phyloP scores from a whole-genome alignment of 2,113 vertebrate genomes.

The Channa argus region DNA sequence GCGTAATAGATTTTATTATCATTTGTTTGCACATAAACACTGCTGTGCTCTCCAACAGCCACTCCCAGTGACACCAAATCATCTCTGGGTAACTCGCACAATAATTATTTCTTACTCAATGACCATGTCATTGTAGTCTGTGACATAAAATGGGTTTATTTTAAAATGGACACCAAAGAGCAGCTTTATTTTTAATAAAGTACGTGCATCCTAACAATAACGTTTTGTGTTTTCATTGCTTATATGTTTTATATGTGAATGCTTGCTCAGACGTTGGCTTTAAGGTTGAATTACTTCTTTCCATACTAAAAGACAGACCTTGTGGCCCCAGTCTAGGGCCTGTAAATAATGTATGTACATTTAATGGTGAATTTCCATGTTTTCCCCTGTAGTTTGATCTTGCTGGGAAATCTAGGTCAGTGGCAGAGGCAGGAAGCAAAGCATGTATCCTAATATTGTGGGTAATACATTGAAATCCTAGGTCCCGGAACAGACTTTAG shows the following conservation, averaged over 20 bases:
- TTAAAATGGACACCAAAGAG: neutral
- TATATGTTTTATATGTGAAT: constrained; percentile 16
- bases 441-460: constrained; percentile 43
- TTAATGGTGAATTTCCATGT: constrained; percentile 39
- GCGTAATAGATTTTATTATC: constrained; percentile 62
- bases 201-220: neutral
- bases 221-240: neutral
- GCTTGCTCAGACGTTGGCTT: constrained; percentile 42
- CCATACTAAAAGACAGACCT: constrained; percentile 25
- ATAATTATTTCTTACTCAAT: neutral
- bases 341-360: constrained; percentile 71
- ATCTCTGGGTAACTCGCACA: neutral
- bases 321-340: constrained; percentile 26
- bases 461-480: constrained; percentile 47
- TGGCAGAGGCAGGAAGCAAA: constrained; percentile 34
- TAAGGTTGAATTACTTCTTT: constrained; percentile 12
- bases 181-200: neutral
- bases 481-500: neutral
- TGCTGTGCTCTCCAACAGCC: constrained; percentile 50
- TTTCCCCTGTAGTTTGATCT: constrained; percentile 27
- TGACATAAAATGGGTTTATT: neutral
- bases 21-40: constrained; percentile 63
- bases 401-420: constrained; percentile 72
- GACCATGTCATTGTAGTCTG: neutral
- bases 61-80: constrained; percentile 42